A percentile compares a stretch with the other conserved stretches of the same genome.
phyloP scores from a whole-genome alignment of 2,797 vertebrate genomes.

The Echiichthys vipera region DNA sequence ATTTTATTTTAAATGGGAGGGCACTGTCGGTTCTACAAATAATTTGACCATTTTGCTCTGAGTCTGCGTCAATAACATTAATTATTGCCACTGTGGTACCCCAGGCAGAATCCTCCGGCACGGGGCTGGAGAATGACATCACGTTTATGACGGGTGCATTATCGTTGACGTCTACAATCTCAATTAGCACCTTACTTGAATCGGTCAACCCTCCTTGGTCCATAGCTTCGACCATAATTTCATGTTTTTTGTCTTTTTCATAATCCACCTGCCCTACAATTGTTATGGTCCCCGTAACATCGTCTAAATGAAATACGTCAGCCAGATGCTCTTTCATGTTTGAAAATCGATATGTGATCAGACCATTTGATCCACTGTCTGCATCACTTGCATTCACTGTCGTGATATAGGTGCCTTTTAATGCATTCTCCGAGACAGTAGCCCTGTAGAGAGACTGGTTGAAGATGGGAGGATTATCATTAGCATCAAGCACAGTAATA shows the following conservation, averaged over 20 bases:
- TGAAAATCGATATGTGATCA: slow-evolving; percentile 79
- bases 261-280: slow-evolving; percentile 79
- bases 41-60: slow-evolving; percentile 77
- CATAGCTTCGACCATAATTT: slow-evolving; percentile 73
- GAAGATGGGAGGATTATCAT: slow-evolving; percentile 71
- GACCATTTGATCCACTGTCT: slow-evolving; percentile 51
- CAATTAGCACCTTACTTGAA: slow-evolving; percentile 75
- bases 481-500: slow-evolving; percentile 54
- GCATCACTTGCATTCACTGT: slow-evolving; percentile 65
- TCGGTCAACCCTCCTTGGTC: slow-evolving; percentile 71
- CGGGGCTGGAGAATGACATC: slow-evolving; percentile 67
- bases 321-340: slow-evolving; percentile 50
- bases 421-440: slow-evolving; percentile 51
- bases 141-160: slow-evolving; percentile 60
- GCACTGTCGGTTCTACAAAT: slow-evolving; percentile 62
- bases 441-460: slow-evolving; percentile 65
- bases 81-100: slow-evolving; percentile 81
- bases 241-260: slow-evolving; percentile 76
- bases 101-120: slow-evolving; percentile 70
- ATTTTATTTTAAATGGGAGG: slow-evolving; percentile 77
- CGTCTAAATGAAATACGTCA: slow-evolving; percentile 77
- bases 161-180: slow-evolving; percentile 73
- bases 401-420: slow-evolving; percentile 39
- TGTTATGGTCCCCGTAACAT: slow-evolving; percentile 68
- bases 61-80: slow-evolving; percentile 80